Percentiles rank a stretch among this genome's conserved stretches.
phyloP scores from a whole-genome alignment of 2,113 vertebrate species.

The Cygnus buccinator region DNA sequence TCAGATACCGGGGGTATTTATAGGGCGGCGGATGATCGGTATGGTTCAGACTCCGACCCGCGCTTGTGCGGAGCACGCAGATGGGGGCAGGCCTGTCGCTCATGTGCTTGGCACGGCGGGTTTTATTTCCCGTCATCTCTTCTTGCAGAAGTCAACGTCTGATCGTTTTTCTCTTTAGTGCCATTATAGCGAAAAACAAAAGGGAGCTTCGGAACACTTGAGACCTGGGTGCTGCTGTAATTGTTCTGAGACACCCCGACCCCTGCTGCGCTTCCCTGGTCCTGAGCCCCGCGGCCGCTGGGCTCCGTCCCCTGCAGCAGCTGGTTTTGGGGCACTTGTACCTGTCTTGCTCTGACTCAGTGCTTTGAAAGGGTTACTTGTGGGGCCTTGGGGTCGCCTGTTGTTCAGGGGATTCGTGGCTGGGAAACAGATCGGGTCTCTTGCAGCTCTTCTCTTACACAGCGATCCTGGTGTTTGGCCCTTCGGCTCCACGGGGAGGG shows the following conservation, averaged over 20 bases:
- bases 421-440: background rate
- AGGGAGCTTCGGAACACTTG: constrained; percentile 29
- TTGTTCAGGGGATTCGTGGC: background rate
- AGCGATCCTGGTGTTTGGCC: background rate
- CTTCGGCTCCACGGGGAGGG: background rate
- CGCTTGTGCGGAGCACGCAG: background rate
- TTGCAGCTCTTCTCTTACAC: background rate
- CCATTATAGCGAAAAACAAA: constrained; percentile 41
- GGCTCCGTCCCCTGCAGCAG: background rate
- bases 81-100: background rate
- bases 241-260: constrained; percentile 39
- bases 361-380: background rate
- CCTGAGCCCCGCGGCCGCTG: background rate
- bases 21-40: background rate
- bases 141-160: background rate
- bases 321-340: background rate
- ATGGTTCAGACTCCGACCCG: background rate
- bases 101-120: background rate
- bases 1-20: background rate
- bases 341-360: background rate
- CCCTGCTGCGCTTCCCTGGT: constrained; percentile 4
- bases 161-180: constrained; percentile 34
- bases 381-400: background rate
- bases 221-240: constrained; percentile 23
- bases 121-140: constrained; percentile 28